phyloP scores from a whole-genome alignment of 2,888 invertebrate genomes.

The Spilosoma lubricipeda region DNA sequence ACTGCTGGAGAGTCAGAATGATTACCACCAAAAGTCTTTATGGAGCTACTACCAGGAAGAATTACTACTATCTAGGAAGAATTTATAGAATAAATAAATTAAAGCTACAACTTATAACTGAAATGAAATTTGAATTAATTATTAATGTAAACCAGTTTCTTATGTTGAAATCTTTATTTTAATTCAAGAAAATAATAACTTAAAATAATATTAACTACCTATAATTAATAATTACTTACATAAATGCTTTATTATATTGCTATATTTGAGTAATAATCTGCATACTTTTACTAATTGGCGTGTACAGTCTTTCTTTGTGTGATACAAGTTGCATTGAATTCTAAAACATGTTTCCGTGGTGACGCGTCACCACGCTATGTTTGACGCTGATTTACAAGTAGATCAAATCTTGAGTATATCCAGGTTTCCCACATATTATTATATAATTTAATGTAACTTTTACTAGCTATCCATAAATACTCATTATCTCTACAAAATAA shows the following conservation, averaged over 20 bases:
- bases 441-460: neutral
- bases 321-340: neutral
- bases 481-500: too few relatives aligned
- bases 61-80: too few relatives aligned
- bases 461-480: neutral
- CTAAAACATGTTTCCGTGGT: neutral
- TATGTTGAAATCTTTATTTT: neutral
- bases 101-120: neutral
- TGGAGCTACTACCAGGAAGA: too few relatives aligned
- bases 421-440: neutral
- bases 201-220: neutral
- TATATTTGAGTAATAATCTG: neutral
- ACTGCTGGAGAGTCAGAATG: too few relatives aligned
- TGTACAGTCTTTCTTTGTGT: neutral
- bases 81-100: neutral
- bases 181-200: neutral
- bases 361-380: neutral
- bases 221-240: neutral
- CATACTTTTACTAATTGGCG: neutral
- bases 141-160: neutral
- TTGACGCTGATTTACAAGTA: neutral
- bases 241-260: neutral
- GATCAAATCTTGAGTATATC: neutral
- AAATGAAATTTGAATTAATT: neutral
- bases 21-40: too few relatives aligned